phyloP scores from a whole-genome alignment of 2,113 vertebrate species.

The Notarius lentiginosus region DNA sequence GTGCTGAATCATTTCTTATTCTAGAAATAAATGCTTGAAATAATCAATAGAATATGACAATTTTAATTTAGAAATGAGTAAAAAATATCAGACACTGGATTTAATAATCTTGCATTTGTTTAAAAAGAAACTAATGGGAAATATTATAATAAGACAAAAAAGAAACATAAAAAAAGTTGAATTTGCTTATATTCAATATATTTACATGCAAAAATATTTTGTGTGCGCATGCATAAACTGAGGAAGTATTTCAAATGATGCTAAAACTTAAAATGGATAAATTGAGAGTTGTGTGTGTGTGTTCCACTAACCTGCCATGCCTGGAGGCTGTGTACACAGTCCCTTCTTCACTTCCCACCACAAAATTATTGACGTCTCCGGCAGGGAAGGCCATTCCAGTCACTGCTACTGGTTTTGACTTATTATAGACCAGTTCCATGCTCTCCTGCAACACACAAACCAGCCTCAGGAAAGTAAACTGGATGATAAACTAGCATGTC shows the following conservation, averaged over 20 bases:
- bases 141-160: too few species aligned
- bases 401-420: constrained; percentile 94
- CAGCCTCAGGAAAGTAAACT: not conserved
- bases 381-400: constrained; percentile 96
- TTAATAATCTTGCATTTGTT: not conserved
- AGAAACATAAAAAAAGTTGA: too few species aligned
- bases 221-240: not conserved
- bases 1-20: not conserved
- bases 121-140: too few species aligned
- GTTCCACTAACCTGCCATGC: constrained; percentile 86
- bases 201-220: not conserved
- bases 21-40: not conserved
- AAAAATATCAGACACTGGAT: too few species aligned
- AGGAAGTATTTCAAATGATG: not conserved
- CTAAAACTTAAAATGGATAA: not conserved
- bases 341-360: constrained; percentile 96
- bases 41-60: not conserved
- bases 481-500: not conserved
- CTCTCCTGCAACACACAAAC: constrained; percentile 80
- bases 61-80: not conserved
- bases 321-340: constrained; percentile 95
- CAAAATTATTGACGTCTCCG: constrained; percentile 96
- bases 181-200: not conserved
- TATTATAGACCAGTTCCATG: constrained; percentile 97
- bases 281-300: constrained; percentile 7